These are phyloP conservation scores for Paramuricea clavata DNA, from an alignment of 92 coral and sea anemone species.

Conservation along the genomic window DNA sequence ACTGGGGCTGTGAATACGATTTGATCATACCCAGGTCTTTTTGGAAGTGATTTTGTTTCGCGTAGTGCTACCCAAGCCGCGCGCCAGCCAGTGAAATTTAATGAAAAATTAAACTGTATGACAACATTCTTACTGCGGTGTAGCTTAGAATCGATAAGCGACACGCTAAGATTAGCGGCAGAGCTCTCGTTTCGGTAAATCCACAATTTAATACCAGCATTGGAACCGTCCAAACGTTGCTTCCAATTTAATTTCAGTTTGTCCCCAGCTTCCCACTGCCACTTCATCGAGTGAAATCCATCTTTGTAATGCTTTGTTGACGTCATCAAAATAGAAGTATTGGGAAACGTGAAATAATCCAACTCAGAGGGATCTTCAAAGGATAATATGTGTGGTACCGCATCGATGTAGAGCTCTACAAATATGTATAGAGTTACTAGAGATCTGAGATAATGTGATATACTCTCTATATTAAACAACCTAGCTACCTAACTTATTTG, in stretches of 20 bases:
- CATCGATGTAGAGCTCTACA: too few relatives aligned
- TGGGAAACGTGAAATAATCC: conserved; percentile 12
- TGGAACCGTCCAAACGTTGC: not conserved
- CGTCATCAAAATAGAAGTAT: not conserved
- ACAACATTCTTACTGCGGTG: not conserved
- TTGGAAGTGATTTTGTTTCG: conserved; percentile 28
- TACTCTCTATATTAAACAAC: too few relatives aligned
- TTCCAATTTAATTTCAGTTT: conserved; percentile 14
- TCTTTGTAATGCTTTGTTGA: conserved; percentile 45
- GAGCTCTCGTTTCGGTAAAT: conserved; percentile 53
- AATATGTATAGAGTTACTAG: too few relatives aligned
- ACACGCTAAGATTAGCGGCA: conserved; percentile 8
- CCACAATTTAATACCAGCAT: conserved; percentile 68
- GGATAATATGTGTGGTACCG: conserved; percentile 27
- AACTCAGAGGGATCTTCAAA: conserved; percentile 37
- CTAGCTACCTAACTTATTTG: too few relatives aligned
- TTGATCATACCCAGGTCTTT: conserved; percentile 1
- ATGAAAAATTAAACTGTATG: conserved; percentile 9
- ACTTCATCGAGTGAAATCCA: conserved; percentile 46
- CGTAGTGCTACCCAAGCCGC: conserved; percentile 62
- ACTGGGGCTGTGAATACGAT: not conserved
- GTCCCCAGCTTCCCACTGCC: conserved; percentile 46
- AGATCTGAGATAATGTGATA: too few relatives aligned
- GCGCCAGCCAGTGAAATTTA: conserved; percentile 67
- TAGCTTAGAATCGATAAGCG: conserved; percentile 9